These are phyloP conservation scores for Setophaga coronata DNA, from an alignment of 2,113 vertebrate species.

Conservation along the genomic window DNA sequence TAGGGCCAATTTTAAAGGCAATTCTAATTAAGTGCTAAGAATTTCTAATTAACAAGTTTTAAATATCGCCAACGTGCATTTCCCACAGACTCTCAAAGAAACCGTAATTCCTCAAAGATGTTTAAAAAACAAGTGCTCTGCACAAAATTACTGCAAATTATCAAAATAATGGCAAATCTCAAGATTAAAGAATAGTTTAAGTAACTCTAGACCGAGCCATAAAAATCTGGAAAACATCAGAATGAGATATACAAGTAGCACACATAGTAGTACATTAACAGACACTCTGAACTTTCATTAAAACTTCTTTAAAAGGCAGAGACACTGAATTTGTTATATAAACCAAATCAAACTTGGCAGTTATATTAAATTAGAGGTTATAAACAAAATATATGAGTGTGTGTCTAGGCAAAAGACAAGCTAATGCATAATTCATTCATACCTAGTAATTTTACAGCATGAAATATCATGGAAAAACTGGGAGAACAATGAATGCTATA, in stretches of 20 bases:
- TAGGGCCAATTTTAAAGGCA: not conserved
- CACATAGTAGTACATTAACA: not conserved
- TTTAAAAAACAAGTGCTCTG: not conserved
- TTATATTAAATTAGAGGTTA: not conserved
- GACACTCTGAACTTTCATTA: not conserved
- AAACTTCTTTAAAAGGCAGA: not conserved
- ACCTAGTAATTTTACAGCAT: not conserved
- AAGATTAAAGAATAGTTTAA: not conserved
- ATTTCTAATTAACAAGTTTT: not conserved
- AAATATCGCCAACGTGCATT: fast-evolving
- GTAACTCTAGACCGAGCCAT: not conserved
- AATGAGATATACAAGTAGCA: not conserved
- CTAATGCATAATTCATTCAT: not conserved
- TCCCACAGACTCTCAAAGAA: not conserved
- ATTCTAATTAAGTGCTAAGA: not conserved
- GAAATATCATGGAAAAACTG: not conserved
- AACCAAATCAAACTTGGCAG: not conserved
- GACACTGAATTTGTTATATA: not conserved
- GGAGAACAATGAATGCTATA: not conserved
- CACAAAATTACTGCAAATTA: not conserved
- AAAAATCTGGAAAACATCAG: not conserved
- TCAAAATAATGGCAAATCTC: not conserved
- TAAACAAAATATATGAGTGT: not conserved
- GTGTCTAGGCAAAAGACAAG: not conserved
- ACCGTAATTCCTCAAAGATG: fast-evolving